These are phyloP conservation scores for Agrotis clavis DNA, from an alignment of 2,888 invertebrate genomes.

Conservation along the genomic window DNA sequence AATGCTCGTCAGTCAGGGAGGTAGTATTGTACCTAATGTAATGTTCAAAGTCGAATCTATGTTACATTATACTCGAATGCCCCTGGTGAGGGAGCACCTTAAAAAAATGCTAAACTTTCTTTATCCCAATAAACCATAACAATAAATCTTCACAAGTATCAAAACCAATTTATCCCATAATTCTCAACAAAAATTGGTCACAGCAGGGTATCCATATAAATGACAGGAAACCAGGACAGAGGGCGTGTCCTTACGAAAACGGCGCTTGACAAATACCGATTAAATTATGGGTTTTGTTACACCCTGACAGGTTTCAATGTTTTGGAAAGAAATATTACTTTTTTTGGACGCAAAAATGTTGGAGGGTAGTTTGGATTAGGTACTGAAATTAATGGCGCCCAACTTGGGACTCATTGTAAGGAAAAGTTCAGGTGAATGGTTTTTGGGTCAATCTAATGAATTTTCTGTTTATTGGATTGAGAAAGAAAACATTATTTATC, in stretches of 20 bases:
- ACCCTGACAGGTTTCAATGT: slow-evolving; percentile 49
- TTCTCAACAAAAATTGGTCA: slow-evolving; percentile 38
- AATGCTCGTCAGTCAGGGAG: no score
- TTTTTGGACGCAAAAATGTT: slow-evolving; percentile 17
- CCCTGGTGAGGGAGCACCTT: no score
- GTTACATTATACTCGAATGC: no score
- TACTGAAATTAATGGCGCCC: slow-evolving; percentile 48
- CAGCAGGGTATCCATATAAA: slow-evolving; percentile 40
- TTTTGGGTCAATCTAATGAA: background rate
- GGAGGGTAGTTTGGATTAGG: slow-evolving; percentile 18
- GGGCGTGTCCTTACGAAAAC: slow-evolving; percentile 34
- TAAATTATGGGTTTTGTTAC: slow-evolving; percentile 50
- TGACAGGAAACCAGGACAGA: slow-evolving; percentile 32
- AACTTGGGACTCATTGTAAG: slow-evolving; percentile 30
- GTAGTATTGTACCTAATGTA: no score
- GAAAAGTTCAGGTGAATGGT: background rate
- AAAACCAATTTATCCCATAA: slow-evolving; percentile 37
- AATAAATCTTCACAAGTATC: slow-evolving; percentile 23
- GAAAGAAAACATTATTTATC: background rate
- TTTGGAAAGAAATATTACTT: slow-evolving; percentile 33
- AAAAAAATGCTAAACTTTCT: slow-evolving; percentile 4
- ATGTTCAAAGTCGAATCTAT: no score
- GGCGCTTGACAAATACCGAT: slow-evolving; percentile 44
- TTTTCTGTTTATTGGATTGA: background rate
- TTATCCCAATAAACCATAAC: slow-evolving; percentile 14